Evolutionary conservation across 92 coral and sea anemone species (phyloP), one percentile per base, ranked within the genome.

Genomic region (Palythoa grandiflora): DNA sequence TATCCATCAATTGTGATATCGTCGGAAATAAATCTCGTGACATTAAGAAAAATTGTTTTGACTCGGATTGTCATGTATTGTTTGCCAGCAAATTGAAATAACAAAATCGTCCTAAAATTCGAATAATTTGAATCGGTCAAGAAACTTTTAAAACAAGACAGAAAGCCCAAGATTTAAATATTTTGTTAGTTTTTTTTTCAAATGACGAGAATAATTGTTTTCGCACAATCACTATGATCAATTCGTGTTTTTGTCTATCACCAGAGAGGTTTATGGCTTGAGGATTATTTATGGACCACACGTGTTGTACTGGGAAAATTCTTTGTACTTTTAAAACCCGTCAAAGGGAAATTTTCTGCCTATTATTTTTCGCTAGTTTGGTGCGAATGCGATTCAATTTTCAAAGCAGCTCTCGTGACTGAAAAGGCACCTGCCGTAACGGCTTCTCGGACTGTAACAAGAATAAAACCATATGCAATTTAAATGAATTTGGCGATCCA

Each of bases 261-360:
- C 38, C 85, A 72, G 38, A 9, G 53, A 17, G 47, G 73, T 80
- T 80, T 80, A 80, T 80, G 44, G 54, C 73, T 3, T 8, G 44
- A 53, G 68, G 85, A 80, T 61, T 80, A 66, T 65, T 35, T 17
- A 10, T 6, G 61, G 85, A 80, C 85, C 85, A 80, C 85, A 80
- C 85, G 85, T 80, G 85, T 80, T 61, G 73, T 12, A 4, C 57
- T 59, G 38, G 57, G 21, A 19, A 44, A 66, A 38, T 63, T n/a
- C 73, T 80, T 80, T 63, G 39, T 63, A 80, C 61, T 20, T 19
- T 17, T 11, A 52, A 60, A 39, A 6, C 36, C 57, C 20, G 38
- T 61, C 6, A 61, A 74, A 38, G 40, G 3, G 68, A 60, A 38
- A 19, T 44, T 60, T 60, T 50, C 50, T 80, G 16, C 73, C 13